Evolutionary conservation across 1,140 invertebrate genomes (phyloP).

Genomic region (Conopomorpha cramerella): DNA sequence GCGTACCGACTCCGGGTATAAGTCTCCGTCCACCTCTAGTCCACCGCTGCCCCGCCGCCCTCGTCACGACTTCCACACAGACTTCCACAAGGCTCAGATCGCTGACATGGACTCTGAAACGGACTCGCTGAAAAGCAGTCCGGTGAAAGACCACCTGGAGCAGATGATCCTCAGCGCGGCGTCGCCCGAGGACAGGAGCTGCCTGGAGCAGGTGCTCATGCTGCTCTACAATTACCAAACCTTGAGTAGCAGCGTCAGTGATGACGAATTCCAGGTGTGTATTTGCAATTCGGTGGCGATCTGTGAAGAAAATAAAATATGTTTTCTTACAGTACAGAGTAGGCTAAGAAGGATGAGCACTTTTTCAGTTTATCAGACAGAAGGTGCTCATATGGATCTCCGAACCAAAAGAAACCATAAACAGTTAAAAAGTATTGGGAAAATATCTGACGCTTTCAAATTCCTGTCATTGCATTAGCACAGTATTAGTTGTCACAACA

Average conservation of each 20-base stretch:
- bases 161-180: slow-evolving; percentile 50
- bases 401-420: no score
- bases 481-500: slow-evolving; percentile 1
- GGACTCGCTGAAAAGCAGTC: slow-evolving; percentile 44
- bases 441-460: no score
- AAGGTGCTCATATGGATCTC: background rate
- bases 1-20: slow-evolving; percentile 58
- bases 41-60: slow-evolving; percentile 39
- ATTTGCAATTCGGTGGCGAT: background rate
- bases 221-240: slow-evolving; percentile 62
- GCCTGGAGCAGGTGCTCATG: slow-evolving; percentile 62
- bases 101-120: slow-evolving; percentile 40
- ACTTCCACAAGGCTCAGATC: slow-evolving; percentile 45
- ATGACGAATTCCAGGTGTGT: slow-evolving; percentile 52
- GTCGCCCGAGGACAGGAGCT: slow-evolving; percentile 60
- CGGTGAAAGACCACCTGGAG: slow-evolving; percentile 45
- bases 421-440: no score
- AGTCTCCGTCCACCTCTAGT: slow-evolving; percentile 48
- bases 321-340: background rate
- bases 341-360: background rate
- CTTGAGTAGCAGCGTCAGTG: slow-evolving; percentile 52
- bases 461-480: slow-evolving; percentile 2
- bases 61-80: slow-evolving; percentile 47
- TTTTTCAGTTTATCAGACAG: background rate
- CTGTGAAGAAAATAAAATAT: background rate